phyloP scores from a whole-genome alignment of 2,113 vertebrate genomes.

The Galemys pyrenaicus region DNA sequence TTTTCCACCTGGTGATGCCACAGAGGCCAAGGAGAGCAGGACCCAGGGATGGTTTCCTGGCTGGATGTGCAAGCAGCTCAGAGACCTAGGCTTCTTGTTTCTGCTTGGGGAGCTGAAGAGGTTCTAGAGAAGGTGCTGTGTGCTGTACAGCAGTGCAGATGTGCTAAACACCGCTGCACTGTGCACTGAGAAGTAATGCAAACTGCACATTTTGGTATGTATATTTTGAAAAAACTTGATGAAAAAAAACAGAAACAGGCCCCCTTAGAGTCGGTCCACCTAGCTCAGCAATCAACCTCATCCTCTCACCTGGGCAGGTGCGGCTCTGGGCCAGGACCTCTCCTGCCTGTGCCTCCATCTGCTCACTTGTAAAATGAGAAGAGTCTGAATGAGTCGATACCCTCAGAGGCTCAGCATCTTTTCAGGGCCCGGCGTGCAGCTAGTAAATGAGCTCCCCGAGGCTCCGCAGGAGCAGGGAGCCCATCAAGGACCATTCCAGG shows the following conservation, averaged over 20 bases:
- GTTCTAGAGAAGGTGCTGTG: too few species aligned
- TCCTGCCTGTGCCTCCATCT: not conserved
- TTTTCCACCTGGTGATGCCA: not conserved
- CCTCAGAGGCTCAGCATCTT: not conserved
- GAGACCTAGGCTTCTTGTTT: not conserved
- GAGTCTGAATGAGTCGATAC: fast-evolving
- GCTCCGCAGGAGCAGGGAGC: too few species aligned
- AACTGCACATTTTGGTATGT: not conserved
- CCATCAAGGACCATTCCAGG: fast-evolving
- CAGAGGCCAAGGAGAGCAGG: not conserved
- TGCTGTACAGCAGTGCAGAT: too few species aligned
- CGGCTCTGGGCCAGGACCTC: not conserved
- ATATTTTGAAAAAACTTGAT: not conserved
- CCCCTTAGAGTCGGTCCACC: too few species aligned
- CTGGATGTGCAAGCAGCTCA: not conserved
- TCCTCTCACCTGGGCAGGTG: not conserved
- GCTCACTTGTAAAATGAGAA: not conserved
- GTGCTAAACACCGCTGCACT: not conserved
- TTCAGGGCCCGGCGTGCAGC: fast-evolving
- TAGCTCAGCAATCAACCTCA: not conserved
- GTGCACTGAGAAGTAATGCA: not conserved
- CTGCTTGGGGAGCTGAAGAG: too few species aligned
- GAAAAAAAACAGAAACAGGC: not conserved
- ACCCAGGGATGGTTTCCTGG: fast-evolving
- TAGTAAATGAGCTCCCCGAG: not conserved